Percentiles rank a stretch among this genome's conserved stretches.
Conservation (phyloP, 2,797 vertebrate genomes). For the Hyperoplus immaculatus region DNA sequence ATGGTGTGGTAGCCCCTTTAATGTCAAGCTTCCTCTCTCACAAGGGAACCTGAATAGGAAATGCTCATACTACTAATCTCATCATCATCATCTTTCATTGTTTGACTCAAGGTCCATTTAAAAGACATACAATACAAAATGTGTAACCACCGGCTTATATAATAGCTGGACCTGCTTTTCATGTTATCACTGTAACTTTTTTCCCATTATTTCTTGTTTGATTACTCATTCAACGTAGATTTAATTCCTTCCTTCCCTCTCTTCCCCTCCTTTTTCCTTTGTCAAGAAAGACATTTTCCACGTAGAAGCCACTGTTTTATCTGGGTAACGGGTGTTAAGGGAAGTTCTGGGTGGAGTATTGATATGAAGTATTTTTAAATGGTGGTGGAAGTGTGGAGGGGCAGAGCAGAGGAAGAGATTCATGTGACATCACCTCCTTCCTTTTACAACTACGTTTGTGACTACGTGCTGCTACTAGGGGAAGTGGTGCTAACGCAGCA, state of each 20-base stretch:
- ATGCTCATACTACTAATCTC: constrained; percentile 2
- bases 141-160: neutral
- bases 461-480: constrained; percentile 45
- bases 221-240: constrained; percentile 18
- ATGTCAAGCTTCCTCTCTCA: constrained; percentile 36
- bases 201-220: constrained; percentile 12
- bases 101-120: too few relatives aligned
- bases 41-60: constrained; percentile 33
- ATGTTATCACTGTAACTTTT: constrained; percentile 1
- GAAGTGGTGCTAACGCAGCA: constrained; percentile 4
- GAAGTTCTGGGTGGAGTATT: constrained; percentile 13
- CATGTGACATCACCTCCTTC: constrained; percentile 79
- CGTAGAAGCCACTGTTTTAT: constrained; percentile 10
- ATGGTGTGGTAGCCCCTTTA: constrained; percentile 40
- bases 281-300: neutral
- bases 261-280: constrained; percentile 17
- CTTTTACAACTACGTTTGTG: constrained; percentile 37
- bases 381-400: constrained; percentile 23
- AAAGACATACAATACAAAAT: too few relatives aligned
- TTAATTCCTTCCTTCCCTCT: constrained; percentile 40
- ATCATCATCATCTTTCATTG: too few relatives aligned
- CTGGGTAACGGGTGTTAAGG: constrained; percentile 12
- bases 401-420: constrained; percentile 56
- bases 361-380: constrained; percentile 2
- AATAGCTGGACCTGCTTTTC: constrained; percentile 19